Percentiles rank a stretch among this genome's conserved stretches.
phyloP scores from a whole-genome alignment of 53 echinoderm and acorn worm genomes.

The Henricia sp. region DNA sequence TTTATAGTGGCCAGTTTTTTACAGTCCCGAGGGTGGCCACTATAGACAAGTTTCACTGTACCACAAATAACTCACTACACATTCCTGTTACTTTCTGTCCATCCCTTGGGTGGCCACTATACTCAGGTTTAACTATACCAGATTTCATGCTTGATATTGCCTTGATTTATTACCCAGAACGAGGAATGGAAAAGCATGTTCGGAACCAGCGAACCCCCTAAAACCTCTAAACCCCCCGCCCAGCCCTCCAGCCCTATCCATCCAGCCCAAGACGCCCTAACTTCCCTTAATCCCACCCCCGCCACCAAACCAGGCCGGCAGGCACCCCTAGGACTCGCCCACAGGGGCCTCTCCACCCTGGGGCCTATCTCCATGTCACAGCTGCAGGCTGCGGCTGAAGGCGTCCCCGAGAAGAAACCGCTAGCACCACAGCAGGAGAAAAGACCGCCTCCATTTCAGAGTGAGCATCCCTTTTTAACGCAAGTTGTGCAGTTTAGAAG shows the following conservation, averaged over 20 bases:
- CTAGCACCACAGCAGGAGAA: constrained; percentile 47
- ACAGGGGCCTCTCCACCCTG: constrained; percentile 67
- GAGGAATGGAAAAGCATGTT: constrained; percentile 99
- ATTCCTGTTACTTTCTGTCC: too few species aligned
- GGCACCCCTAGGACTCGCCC: constrained; percentile 17
- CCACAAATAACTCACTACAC: too few species aligned
- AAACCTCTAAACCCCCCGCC: constrained; percentile 49
- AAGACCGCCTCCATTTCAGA: constrained; percentile 69
- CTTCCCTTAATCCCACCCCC: constrained; percentile 39
- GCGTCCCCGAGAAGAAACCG: constrained; percentile 78
- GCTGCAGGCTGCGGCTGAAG: constrained; percentile 91
- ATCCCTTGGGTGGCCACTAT: too few species aligned
- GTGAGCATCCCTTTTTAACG: constrained; percentile 65
- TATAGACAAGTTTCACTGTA: too few species aligned
- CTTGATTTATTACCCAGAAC: constrained; percentile 60
- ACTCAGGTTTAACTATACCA: too few species aligned
- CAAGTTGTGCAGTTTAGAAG: too few species aligned
- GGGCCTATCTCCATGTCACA: constrained; percentile 97
- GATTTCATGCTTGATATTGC: too few species aligned
- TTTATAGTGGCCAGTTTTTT: too few species aligned
- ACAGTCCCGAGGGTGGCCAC: too few species aligned
- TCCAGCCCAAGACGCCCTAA: constrained; percentile 74
- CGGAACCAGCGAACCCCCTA: constrained; percentile 63
- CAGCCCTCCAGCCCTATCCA: constrained; percentile 67
- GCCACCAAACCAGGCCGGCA: constrained; percentile 12